Evolutionary conservation across 2,888 invertebrate species (phyloP), one percentile per base, ranked within the genome.

Genomic region (Drosophila helvetica): DNA sequence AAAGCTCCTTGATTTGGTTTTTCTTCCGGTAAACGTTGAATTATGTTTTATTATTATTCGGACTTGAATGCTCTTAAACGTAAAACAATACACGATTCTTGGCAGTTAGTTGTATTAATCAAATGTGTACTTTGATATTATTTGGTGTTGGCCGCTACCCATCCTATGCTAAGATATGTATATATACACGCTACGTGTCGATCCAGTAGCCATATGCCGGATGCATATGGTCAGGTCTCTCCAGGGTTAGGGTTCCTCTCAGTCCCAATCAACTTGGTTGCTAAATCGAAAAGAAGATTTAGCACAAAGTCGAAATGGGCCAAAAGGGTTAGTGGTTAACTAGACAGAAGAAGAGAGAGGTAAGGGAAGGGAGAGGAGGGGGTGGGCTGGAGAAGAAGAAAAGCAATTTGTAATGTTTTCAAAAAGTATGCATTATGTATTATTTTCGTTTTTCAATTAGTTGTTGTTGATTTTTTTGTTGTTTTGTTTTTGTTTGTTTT

Each of bases 341-440:
- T 48, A 47, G 15, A 46, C 50, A 53, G 47, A 25, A 33, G 55
- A 50, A 60, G 60, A 69, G 74, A 53, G 25, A 62, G 63, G 22
- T 22, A 22, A n/a, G n/a, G n/a, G n/a, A n/a, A 66, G 51, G 55
- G 61, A 66, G 55, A 48, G 42, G 9, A 15, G 63, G 17, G 63
- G 67, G 50, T 33, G 42, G 4, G 17, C 42, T 68, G 25, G 45
- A n/a, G n/a, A 70, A 52, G 17, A 52, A 68, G 46, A 70, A 73
- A 68, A 66, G 64, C 62, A 42, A 45, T 38, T 55, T 67, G 70
- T 57, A 76, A 76, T 76, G 60, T 74, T 86, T 80, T 78, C 60
- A 75, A 75, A 83, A 86, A 80, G 80, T 86, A 76, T 88, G 70
- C 63, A 72, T 70, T 85, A 71, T 86, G 71, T 88, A 86, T 89